Evolutionary conservation across 2,797 vertebrate genomes (phyloP).

Genomic region (Apogon talboti): DNA sequence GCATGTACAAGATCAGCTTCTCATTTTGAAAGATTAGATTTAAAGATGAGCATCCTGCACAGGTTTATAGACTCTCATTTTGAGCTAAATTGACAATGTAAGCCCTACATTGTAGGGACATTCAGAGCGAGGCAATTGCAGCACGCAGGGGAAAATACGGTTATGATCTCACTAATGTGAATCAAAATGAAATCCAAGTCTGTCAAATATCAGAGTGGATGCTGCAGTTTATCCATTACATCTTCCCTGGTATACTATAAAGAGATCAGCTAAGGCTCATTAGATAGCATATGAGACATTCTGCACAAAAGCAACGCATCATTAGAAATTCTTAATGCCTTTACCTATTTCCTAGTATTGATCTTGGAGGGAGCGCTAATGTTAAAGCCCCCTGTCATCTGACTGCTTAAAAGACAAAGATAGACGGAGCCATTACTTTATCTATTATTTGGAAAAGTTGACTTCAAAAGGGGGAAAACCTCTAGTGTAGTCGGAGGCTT

Average conservation of each 20-base stretch:
- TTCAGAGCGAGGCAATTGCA: conserved; percentile 44
- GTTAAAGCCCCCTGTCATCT: conserved; percentile 64
- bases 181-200: conserved; percentile 67
- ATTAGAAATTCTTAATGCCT: conserved; percentile 62
- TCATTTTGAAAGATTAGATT: conserved; percentile 66
- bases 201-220: conserved; percentile 44
- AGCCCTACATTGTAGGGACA: too few species aligned
- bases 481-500: conserved; percentile 64
- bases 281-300: conserved; percentile 59
- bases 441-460: conserved; percentile 75
- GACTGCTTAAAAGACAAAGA: conserved; percentile 57
- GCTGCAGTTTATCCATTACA: conserved; percentile 58
- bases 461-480: conserved; percentile 77
- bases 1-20: conserved; percentile 52
- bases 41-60: conserved; percentile 48
- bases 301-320: conserved; percentile 20
- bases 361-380: conserved; percentile 48
- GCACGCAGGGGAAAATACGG: conserved; percentile 31
- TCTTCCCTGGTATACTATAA: conserved; percentile 44
- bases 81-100: conserved; percentile 60
- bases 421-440: conserved; percentile 69
- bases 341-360: conserved; percentile 73
- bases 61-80: conserved; percentile 58
- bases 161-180: conserved; percentile 65
- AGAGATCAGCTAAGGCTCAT: conserved; percentile 63